Conservation (phyloP, 2,888 invertebrate species). For the Plebejus argus region DNA sequence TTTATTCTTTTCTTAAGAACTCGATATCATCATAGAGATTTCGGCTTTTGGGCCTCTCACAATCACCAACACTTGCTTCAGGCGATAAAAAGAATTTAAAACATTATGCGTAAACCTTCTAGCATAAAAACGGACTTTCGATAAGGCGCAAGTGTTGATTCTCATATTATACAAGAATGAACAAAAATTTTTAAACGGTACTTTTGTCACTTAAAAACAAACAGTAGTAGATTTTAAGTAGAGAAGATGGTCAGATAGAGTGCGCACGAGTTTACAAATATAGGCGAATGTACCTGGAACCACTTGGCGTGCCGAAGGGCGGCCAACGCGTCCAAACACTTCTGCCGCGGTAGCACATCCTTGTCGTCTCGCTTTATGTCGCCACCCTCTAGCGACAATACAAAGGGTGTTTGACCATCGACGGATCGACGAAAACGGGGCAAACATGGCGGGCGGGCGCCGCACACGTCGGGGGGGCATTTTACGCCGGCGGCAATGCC, state of each 20-base stretch:
- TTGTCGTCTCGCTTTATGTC: conserved; percentile 88
- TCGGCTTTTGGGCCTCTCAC: conserved; percentile 7
- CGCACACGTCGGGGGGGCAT: conserved; percentile 25
- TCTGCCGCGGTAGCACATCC: conserved; percentile 99
- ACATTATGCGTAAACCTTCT: not conserved
- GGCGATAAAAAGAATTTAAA: not conserved
- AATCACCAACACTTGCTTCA: conserved; percentile 28
- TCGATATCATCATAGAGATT: conserved; percentile 21
- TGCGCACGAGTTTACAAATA: conserved; percentile 68
- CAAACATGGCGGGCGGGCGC: conserved; percentile 61
- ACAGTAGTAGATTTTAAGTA: conserved; percentile 22
- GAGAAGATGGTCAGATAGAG: conserved; percentile 45
- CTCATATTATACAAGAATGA: conserved; percentile 42
- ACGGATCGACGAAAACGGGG: conserved; percentile 73
- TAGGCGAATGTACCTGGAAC: conserved; percentile 95
- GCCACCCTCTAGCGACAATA: conserved; percentile 82
- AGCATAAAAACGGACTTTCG: conserved; percentile 7
- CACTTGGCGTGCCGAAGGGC: conserved; percentile 99
- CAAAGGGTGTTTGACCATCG: conserved; percentile 90
- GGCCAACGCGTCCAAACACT: conserved; percentile 99
- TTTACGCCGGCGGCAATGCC: conserved; percentile 27
- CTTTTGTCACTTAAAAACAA: conserved; percentile 4
- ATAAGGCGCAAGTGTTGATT: conserved; percentile 36
- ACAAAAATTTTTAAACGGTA: conserved; percentile 40
- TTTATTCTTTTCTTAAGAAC: conserved; percentile 39